Conservation (phyloP, 92 coral and sea anemone genomes). For the Bergia sp. region DNA sequence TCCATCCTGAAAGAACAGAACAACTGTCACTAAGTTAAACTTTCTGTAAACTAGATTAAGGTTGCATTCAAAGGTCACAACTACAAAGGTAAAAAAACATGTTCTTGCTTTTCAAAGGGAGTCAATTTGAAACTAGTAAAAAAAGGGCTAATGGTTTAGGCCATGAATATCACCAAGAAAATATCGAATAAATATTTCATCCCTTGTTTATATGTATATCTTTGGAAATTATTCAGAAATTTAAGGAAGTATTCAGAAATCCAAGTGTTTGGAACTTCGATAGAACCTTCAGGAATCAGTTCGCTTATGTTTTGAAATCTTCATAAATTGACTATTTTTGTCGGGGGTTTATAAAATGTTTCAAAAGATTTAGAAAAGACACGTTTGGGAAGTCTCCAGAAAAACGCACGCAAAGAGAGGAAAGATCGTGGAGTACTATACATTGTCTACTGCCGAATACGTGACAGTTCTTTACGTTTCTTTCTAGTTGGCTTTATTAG, state of each 20-base stretch:
- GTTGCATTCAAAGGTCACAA: neutral
- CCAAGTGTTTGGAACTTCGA: neutral
- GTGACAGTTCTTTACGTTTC: neutral
- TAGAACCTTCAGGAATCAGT: neutral
- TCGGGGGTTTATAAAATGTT: neutral
- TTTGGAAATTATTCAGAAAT: neutral
- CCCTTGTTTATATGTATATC: too few species aligned
- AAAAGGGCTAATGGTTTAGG: neutral
- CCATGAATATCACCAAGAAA: neutral
- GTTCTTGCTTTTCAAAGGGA: too few species aligned
- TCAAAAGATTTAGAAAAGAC: too few species aligned
- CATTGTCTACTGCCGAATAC: neutral
- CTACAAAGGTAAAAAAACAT: neutral
- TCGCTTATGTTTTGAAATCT: neutral
- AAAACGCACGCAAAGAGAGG: neutral
- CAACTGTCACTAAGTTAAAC: neutral
- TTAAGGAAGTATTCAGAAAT: too few species aligned
- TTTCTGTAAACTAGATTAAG: neutral
- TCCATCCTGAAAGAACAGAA: slow-evolving; percentile 70
- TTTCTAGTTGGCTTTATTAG: too few species aligned
- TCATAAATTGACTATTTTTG: neutral
- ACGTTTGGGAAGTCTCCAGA: neutral
- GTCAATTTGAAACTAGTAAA: too few species aligned
- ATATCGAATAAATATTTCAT: neutral
- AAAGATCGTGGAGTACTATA: too few species aligned